These are phyloP conservation scores for Cantharis rufa DNA, from an alignment of 2,888 invertebrate species.

Conservation along the genomic window DNA sequence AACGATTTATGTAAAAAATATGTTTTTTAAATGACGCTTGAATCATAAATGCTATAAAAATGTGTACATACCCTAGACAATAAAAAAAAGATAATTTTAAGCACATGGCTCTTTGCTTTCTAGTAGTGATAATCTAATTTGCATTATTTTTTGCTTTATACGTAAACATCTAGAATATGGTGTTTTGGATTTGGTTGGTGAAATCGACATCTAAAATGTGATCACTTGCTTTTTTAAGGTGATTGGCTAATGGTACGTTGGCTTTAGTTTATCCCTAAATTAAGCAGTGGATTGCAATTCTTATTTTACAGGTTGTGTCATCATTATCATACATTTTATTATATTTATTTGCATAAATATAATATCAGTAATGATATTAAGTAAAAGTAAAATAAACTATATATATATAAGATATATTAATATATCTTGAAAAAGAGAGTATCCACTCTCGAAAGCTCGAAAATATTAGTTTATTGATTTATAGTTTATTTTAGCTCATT, in stretches of 20 bases:
- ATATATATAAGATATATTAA: no score
- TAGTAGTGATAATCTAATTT: neutral
- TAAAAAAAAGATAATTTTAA: neutral
- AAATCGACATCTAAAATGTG: neutral
- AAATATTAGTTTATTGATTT: no score
- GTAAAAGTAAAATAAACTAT: no score
- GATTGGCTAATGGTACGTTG: neutral
- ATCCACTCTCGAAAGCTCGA: no score
- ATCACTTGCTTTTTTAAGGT: neutral
- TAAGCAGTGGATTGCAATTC: neutral
- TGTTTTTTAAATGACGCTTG: neutral
- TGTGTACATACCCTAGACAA: neutral
- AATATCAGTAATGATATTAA: no score
- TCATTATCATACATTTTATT: no score
- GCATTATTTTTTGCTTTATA: neutral
- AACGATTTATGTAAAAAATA: neutral
- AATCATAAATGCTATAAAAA: neutral
- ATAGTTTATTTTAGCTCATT: no score
- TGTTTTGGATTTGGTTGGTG: neutral
- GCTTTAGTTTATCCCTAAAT: neutral
- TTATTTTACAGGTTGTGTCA: neutral
- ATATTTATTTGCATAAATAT: neutral
- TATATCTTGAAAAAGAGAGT: no score
- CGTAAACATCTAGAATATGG: neutral
- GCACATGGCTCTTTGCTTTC: neutral